These are phyloP conservation scores for Fragum sueziense DNA, from an alignment of 2,888 invertebrate species.

Conservation along the genomic window DNA sequence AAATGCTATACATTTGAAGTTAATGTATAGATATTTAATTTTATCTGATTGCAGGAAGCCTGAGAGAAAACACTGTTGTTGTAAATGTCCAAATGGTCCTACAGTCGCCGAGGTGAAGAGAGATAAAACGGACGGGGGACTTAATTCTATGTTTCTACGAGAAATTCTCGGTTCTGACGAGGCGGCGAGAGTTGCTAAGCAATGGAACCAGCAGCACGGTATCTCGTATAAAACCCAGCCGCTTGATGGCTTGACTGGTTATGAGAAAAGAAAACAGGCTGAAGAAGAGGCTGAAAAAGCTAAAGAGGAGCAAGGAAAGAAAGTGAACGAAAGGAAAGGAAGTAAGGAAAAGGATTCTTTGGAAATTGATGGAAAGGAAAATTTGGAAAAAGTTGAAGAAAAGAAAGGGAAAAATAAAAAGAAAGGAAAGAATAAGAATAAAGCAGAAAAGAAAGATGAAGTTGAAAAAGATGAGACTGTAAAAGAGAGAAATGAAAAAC, in stretches of 20 bases:
- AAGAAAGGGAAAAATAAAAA: background rate
- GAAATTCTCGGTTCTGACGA: slow-evolving; percentile 10
- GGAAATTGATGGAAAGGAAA: background rate
- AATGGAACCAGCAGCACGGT: slow-evolving; percentile 14
- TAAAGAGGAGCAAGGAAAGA: background rate
- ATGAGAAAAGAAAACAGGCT: background rate
- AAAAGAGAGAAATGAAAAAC: background rate
- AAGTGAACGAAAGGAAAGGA: background rate
- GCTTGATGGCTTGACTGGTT: background rate
- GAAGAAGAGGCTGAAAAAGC: background rate
- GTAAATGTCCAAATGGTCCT: background rate
- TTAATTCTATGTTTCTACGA: slow-evolving; percentile 20
- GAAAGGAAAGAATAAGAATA: background rate
- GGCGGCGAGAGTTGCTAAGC: slow-evolving; percentile 4
- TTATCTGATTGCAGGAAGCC: too few species aligned
- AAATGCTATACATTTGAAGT: too few species aligned
- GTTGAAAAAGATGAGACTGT: slow-evolving; percentile 2
- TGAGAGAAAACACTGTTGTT: background rate
- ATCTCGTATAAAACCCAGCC: background rate
- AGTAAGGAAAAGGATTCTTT: background rate
- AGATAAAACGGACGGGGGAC: background rate
- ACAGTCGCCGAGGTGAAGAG: background rate
- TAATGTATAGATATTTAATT: too few species aligned
- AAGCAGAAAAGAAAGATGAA: background rate
- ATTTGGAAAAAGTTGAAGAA: background rate